Percentiles rank a stretch among this genome's conserved stretches.
These are phyloP conservation scores for Acrocera orbiculus DNA, from an alignment of 2,888 invertebrate species.

Conservation along the genomic window DNA sequence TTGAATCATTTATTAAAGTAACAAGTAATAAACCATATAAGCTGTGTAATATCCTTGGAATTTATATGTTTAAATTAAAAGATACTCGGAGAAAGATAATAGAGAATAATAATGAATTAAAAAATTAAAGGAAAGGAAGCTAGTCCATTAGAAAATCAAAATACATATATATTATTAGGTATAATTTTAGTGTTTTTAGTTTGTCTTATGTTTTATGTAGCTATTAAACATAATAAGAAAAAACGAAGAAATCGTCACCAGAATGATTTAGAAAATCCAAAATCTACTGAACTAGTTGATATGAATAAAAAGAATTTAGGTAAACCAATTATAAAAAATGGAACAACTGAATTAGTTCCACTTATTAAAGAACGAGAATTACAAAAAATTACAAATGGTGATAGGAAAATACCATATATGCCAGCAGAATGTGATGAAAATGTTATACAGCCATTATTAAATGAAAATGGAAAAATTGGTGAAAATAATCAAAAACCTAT, in stretches of 20 bases:
- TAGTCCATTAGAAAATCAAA: constrained; percentile 20
- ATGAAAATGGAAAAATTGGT: too few relatives aligned
- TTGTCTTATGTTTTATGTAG: constrained; percentile 45
- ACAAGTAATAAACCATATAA: too few relatives aligned
- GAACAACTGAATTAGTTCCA: constrained; percentile 47
- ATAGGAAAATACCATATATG: constrained; percentile 26
- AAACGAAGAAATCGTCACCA: constrained; percentile 39
- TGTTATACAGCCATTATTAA: constrained; percentile 23
- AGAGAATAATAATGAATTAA: too few relatives aligned
- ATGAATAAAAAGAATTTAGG: constrained; percentile 51
- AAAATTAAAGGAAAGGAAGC: too few relatives aligned
- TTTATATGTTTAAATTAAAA: too few relatives aligned
- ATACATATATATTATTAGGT: constrained; percentile 48
- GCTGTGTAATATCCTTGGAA: too few relatives aligned
- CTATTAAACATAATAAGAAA: constrained; percentile 40
- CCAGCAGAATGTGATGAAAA: constrained; percentile 21
- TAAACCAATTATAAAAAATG: constrained; percentile 41
- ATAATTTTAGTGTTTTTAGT: constrained; percentile 45
- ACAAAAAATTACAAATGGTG: constrained; percentile 21
- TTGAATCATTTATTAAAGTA: too few relatives aligned
- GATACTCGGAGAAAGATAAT: too few relatives aligned
- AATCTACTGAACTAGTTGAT: constrained; percentile 46
- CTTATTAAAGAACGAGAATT: constrained; percentile 44
- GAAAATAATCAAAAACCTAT: not conserved
- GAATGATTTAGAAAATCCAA: constrained; percentile 39